phyloP scores from a whole-genome alignment of 92 coral and sea anemone genomes.

The Zoanthus gigantus region DNA sequence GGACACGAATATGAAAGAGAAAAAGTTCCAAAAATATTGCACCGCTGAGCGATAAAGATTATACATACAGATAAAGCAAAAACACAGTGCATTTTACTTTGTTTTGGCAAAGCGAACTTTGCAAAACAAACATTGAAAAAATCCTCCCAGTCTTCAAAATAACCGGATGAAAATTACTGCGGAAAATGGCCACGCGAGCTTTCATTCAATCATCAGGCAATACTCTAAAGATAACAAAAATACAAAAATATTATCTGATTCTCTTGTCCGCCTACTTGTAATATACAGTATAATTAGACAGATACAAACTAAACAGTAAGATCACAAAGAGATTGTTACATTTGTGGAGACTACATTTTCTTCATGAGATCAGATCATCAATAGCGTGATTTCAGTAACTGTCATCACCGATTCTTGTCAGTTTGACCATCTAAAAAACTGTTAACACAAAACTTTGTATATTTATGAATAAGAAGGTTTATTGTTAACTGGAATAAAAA shows the following conservation, averaged over 20 bases:
- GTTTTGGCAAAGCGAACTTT: neutral
- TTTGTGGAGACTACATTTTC: neutral
- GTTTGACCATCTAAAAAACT: neutral
- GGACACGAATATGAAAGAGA: neutral
- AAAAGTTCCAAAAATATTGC: neutral
- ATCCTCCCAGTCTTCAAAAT: neutral
- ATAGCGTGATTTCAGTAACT: neutral
- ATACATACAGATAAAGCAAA: constrained; percentile 33
- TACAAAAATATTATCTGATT: constrained; percentile 27
- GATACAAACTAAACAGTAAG: neutral
- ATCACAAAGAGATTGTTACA: constrained; percentile 11
- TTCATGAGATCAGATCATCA: no score
- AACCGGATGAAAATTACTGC: constrained; percentile 23
- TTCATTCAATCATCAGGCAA: neutral
- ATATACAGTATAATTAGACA: neutral
- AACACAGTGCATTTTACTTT: neutral
- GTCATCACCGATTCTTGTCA: neutral
- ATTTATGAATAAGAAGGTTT: no score
- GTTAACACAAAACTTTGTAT: neutral
- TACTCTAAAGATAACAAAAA: constrained; percentile 23
- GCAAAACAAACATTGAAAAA: constrained; percentile 3
- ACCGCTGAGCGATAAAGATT: constrained; percentile 41
- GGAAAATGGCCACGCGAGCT: neutral
- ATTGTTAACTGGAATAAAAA: neutral
- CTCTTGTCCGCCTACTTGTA: constrained; percentile 17